Evolutionary conservation across 2,797 vertebrate genomes (phyloP).

Genomic region (Falco cherrug): DNA sequence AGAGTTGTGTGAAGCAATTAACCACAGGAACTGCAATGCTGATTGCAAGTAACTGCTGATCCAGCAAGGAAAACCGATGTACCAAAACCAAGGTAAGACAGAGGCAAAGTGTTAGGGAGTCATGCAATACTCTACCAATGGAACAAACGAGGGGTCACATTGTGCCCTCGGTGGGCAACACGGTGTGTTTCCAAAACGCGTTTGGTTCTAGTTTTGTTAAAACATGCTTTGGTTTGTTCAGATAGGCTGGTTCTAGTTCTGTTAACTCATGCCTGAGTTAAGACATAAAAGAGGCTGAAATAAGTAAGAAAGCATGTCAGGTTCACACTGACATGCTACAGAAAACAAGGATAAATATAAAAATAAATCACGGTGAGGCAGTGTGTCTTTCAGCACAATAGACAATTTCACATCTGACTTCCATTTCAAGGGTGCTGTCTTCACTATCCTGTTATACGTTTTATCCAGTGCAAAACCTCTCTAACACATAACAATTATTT

Average conservation of each 20-base stretch:
- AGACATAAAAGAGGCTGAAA: not conserved
- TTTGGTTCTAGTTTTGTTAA: not conserved
- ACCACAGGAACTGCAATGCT: not conserved
- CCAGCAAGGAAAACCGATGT: rapidly evolving
- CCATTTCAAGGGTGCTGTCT: not conserved
- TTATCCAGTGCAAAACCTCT: not conserved
- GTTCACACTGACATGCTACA: not conserved
- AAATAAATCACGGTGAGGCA: not conserved
- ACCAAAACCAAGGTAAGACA: not conserved
- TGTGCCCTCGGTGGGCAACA: not conserved
- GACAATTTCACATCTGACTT: not conserved
- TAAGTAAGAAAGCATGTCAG: not conserved
- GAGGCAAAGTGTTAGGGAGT: not conserved
- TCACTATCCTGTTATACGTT: not conserved
- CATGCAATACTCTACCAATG: too few relatives aligned
- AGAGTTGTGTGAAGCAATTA: slow-evolving; percentile 28
- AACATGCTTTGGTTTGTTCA: not conserved
- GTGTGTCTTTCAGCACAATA: not conserved
- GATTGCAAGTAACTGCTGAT: slow-evolving; percentile 36
- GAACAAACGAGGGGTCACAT: not conserved
- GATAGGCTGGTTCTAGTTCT: not conserved
- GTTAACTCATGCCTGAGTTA: not conserved
- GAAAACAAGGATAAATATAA: not conserved
- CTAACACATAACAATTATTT: rapidly evolving
- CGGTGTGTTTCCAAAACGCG: not conserved